A percentile compares a stretch with the other conserved stretches of the same genome.
Evolutionary conservation across 2,888 invertebrate genomes (phyloP).

Genomic region (Noctuana brunneofusca): DNA sequence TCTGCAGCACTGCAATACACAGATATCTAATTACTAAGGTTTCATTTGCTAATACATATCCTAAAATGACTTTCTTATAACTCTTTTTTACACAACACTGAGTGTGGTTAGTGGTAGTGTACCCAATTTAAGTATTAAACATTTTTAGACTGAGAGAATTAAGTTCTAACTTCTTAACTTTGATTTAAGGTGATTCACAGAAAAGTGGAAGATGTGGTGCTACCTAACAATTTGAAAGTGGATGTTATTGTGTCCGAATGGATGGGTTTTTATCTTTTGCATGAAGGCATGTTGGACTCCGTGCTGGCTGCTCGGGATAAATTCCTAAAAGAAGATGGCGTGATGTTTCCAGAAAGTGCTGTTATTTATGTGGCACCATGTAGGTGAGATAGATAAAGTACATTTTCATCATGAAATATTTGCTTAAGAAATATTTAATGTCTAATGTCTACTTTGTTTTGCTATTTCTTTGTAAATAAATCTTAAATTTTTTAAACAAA

Average conservation of each 20-base stretch:
- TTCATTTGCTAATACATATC: no score
- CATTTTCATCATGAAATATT: constrained; percentile 4
- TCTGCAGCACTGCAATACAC: neutral
- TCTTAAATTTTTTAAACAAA: no score
- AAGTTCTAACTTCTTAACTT: no score
- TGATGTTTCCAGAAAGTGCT: constrained; percentile 89
- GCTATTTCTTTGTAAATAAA: no score
- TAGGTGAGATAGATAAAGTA: constrained; percentile 74
- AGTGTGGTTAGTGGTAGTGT: no score
- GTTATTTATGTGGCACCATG: constrained; percentile 84
- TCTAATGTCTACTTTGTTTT: no score
- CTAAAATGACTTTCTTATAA: no score
- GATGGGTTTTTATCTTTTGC: constrained; percentile 98
- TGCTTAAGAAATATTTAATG: no score
- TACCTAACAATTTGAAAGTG: constrained; percentile 86
- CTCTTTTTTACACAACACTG: no score
- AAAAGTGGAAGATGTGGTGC: constrained; percentile 88
- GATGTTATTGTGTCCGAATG: constrained; percentile 97
- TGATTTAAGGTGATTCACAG: constrained; percentile 86
- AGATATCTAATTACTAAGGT: no score
- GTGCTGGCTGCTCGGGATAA: constrained; percentile 91
- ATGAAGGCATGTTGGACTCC: constrained; percentile 97
- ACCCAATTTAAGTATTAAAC: no score
- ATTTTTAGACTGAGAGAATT: no score
- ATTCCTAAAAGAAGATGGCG: constrained; percentile 88